Evolutionary conservation across 1,140 invertebrate species (phyloP).

Genomic region (Pseudomyrmex cubaensis): DNA sequence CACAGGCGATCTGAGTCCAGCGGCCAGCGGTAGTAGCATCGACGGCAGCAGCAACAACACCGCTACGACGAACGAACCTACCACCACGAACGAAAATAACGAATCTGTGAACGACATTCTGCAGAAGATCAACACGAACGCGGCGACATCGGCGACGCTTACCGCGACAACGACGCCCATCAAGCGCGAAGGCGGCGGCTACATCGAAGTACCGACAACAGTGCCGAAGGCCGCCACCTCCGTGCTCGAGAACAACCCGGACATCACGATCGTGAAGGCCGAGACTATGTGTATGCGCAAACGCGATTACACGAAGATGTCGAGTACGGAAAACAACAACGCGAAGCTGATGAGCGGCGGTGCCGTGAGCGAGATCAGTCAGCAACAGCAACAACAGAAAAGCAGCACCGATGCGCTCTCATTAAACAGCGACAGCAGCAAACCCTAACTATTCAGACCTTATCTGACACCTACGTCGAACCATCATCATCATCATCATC

Average conservation of each 20-base stretch:
- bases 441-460: slow-evolving; percentile 85
- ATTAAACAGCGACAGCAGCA: slow-evolving; percentile 84
- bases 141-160: slow-evolving; percentile 72
- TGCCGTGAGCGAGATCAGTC: slow-evolving; percentile 78
- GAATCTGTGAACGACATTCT: slow-evolving; percentile 80
- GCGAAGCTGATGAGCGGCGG: slow-evolving; percentile 84
- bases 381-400: slow-evolving; percentile 69
- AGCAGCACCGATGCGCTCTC: slow-evolving; percentile 84
- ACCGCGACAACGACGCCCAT: slow-evolving; percentile 82
- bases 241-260: slow-evolving; percentile 87
- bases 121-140: slow-evolving; percentile 80
- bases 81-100: slow-evolving; percentile 74
- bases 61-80: slow-evolving; percentile 36
- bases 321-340: slow-evolving; percentile 83
- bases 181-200: slow-evolving; percentile 83
- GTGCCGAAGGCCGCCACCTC: slow-evolving; percentile 83
- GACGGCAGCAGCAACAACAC: slow-evolving; percentile 79
- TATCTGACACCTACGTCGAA: slow-evolving; percentile 78
- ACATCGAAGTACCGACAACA: slow-evolving; percentile 80
- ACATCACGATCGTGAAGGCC: slow-evolving; percentile 88
- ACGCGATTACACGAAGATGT: slow-evolving; percentile 83
- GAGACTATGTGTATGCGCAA: slow-evolving; percentile 83
- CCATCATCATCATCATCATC: slow-evolving; percentile 4
- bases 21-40: slow-evolving; percentile 59
- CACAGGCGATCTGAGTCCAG: slow-evolving; percentile 79